Percentiles rank a stretch among this genome's conserved stretches.
Conservation (phyloP, 2,113 vertebrate genomes). For the Myotis lucifugus region DNA sequence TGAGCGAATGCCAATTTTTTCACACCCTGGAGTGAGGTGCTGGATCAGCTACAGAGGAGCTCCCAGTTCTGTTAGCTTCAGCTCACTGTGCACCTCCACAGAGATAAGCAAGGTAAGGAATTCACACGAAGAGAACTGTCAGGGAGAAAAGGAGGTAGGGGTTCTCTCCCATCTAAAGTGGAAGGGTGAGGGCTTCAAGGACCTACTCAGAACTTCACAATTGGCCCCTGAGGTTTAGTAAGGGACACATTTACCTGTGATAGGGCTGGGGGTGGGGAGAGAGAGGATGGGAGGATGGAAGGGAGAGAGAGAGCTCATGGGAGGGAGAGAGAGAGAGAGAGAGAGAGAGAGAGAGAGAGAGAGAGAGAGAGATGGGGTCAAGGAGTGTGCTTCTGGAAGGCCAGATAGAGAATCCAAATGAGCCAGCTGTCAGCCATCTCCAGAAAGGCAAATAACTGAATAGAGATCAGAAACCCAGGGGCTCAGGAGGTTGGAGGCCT, state of each 20-base stretch:
- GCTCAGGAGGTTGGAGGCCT: neutral
- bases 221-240: neutral
- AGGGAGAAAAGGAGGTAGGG: neutral
- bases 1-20: neutral
- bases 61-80: neutral
- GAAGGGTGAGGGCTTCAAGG: neutral
- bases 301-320: neutral
- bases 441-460: neutral
- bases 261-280: accelerated
- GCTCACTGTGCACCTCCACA: neutral
- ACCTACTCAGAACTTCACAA: neutral
- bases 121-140: neutral
- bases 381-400: neutral
- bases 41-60: neutral
- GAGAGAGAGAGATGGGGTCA: neutral
- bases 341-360: neutral
- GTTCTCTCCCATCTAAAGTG: neutral
- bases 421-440: neutral
- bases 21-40: neutral
- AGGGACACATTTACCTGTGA: neutral
- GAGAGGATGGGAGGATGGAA: no score
- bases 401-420: neutral
- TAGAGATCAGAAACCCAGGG: neutral
- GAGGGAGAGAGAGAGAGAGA: neutral
- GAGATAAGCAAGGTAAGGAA: neutral